Conservation (phyloP, 1,140 invertebrate genomes). For the Paraescarpia echinospica region DNA sequence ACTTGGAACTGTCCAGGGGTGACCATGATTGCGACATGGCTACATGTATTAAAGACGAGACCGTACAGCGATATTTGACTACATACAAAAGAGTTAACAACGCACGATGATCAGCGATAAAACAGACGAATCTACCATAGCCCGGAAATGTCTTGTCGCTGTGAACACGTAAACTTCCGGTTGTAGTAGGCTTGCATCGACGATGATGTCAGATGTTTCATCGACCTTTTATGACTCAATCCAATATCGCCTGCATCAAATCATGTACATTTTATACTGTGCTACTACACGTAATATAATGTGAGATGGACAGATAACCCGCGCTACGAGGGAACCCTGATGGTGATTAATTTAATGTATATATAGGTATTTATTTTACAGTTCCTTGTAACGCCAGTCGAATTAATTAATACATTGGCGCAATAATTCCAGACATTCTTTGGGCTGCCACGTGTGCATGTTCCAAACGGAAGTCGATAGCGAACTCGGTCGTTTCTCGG, state of each 20-base stretch:
- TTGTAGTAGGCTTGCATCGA: not conserved
- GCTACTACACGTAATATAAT: too few relatives aligned
- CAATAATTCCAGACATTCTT: not conserved
- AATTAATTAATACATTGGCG: not conserved
- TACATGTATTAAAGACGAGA: too few relatives aligned
- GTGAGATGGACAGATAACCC: too few relatives aligned
- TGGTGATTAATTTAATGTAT: not conserved
- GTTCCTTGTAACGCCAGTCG: not conserved
- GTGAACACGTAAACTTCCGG: not conserved
- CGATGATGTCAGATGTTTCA: not conserved
- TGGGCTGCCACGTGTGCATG: not conserved
- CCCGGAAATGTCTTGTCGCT: not conserved
- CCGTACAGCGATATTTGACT: too few relatives aligned
- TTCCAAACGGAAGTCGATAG: not conserved
- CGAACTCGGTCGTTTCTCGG: not conserved
- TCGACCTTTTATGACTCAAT: not conserved
- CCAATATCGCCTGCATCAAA: not conserved
- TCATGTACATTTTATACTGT: too few relatives aligned
- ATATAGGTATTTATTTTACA: not conserved
- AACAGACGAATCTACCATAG: not conserved
- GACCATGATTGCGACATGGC: too few relatives aligned
- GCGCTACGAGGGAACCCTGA: too few relatives aligned
- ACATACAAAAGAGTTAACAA: too few relatives aligned
- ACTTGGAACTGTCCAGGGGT: too few relatives aligned
- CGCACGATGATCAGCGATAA: too few relatives aligned